A percentile compares a stretch with the other conserved stretches of the same genome.
These are phyloP conservation scores for Geococcyx californianus DNA, from an alignment of 2,113 vertebrate genomes.

Conservation along the genomic window DNA sequence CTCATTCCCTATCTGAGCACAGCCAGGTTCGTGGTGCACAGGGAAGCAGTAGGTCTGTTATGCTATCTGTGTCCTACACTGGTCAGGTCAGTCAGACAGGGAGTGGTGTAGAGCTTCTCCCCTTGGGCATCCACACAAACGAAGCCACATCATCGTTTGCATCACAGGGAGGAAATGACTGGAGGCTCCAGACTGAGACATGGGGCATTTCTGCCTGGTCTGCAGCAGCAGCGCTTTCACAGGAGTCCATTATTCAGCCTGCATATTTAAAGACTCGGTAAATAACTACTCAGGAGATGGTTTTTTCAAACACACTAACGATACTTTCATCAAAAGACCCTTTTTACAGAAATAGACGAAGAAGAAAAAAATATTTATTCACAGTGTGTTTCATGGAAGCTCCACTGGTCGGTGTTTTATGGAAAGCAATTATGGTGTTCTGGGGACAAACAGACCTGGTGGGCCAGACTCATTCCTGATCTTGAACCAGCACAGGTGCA, in stretches of 20 bases:
- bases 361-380: conserved; percentile 38
- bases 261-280: conserved; percentile 52
- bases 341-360: conserved; percentile 20
- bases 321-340: conserved; percentile 52
- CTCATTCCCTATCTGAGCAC: not conserved
- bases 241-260: not conserved
- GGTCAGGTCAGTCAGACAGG: accelerated
- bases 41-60: not conserved
- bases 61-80: accelerated
- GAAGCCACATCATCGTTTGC: not conserved
- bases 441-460: not conserved
- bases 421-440: not conserved
- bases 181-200: not conserved
- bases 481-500: conserved; percentile 5
- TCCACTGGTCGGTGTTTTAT: not conserved
- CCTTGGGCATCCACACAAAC: not conserved
- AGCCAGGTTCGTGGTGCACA: not conserved
- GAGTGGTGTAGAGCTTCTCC: not conserved
- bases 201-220: not conserved
- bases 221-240: not conserved
- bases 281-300: conserved; percentile 29
- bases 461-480: not conserved
- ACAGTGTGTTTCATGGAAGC: not conserved
- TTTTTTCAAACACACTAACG: conserved; percentile 17
- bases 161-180: not conserved